Evolutionary conservation across 2,888 invertebrate species (phyloP).

Genomic region (Aspidiotus rigidus): DNA sequence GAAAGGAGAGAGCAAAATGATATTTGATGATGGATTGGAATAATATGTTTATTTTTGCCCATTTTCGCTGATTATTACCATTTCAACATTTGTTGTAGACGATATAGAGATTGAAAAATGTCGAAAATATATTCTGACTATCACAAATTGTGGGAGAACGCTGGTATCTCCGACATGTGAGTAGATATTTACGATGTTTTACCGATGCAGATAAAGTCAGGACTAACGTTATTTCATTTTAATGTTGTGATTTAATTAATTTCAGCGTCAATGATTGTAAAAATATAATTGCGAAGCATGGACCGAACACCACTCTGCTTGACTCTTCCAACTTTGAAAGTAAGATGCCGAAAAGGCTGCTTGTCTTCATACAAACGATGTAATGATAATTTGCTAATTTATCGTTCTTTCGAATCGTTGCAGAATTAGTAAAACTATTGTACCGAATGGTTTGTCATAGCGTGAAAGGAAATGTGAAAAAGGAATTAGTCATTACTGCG

Average conservation of each 20-base stretch:
- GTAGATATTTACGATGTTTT: not conserved
- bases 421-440: conserved; percentile 61
- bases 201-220: not conserved
- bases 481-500: conserved; percentile 63
- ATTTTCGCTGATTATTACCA: no score
- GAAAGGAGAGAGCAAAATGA: no score
- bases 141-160: conserved; percentile 4
- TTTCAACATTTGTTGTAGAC: no score
- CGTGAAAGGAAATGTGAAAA: conserved; percentile 63
- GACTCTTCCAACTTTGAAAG: not conserved
- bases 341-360: not conserved
- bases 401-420: conserved; percentile 40
- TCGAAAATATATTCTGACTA: not conserved
- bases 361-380: no score
- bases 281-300: not conserved
- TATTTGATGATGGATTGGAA: no score
- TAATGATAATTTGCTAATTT: not conserved
- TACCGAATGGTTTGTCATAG: conserved; percentile 74
- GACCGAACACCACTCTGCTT: conserved; percentile 9
- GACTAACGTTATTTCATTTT: no score
- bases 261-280: conserved; percentile 22
- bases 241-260: not conserved
- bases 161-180: conserved; percentile 14
- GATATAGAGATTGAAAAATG: not conserved
- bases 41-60: no score